These are phyloP conservation scores for Schrankia costaestrigalis DNA, from an alignment of 2,888 invertebrate species.

Conservation along the genomic window DNA sequence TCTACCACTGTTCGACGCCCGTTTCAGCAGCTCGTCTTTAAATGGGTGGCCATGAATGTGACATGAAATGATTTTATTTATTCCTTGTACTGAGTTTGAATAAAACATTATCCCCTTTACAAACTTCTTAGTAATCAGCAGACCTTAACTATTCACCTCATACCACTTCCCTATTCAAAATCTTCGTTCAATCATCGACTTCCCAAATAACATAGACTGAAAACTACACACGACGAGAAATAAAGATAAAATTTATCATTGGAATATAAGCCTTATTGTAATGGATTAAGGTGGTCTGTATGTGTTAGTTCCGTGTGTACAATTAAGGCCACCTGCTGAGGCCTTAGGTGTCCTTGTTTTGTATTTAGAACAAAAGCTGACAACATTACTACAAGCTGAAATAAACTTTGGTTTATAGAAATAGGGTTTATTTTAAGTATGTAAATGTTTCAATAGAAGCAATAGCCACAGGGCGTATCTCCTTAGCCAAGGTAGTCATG, in stretches of 20 bases:
- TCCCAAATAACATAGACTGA: constrained; percentile 53
- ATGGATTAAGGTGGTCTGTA: too few species aligned
- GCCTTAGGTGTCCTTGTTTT: constrained; percentile 66
- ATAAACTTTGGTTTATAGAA: constrained; percentile 8
- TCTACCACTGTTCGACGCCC: too few species aligned
- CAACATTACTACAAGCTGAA: constrained; percentile 18
- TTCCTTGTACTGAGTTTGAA: too few species aligned
- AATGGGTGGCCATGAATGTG: too few species aligned
- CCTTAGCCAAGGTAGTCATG: constrained; percentile 69
- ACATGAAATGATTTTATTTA: too few species aligned
- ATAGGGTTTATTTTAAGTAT: constrained; percentile 22
- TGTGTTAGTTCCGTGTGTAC: too few species aligned
- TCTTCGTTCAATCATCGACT: constrained; percentile 47
- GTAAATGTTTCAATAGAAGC: constrained; percentile 28
- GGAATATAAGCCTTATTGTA: too few species aligned
- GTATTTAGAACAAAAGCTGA: constrained; percentile 36
- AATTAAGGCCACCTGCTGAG: constrained; percentile 69
- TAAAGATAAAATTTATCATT: too few species aligned
- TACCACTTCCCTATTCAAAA: constrained; percentile 29
- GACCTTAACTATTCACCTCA: constrained; percentile 19
- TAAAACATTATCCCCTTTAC: too few species aligned
- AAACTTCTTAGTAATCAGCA: too few species aligned
- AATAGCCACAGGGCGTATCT: constrained; percentile 79
- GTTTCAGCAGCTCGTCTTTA: too few species aligned
- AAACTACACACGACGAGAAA: too few species aligned